Base-by-base conservation (phyloP, 2,888 invertebrate species). In the Epicampocera succincta region DNA sequence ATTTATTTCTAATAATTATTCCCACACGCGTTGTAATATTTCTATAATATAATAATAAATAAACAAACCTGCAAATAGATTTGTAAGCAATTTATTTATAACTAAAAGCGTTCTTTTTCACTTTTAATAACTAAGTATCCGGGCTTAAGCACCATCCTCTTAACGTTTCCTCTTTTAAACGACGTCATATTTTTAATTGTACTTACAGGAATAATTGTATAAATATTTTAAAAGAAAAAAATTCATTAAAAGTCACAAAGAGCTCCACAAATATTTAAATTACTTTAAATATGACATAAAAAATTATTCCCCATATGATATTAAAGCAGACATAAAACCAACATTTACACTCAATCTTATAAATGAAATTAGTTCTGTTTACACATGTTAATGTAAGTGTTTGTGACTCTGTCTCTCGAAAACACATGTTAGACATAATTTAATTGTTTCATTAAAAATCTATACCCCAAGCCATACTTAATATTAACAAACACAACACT, bases 401-500 rank as follows among this genome's bases (percentile, higher is more conserved):
- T 25, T 42, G 42, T 42, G 15, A 25, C 29, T 56, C 15, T 15
- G 15, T 56, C 69, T 48, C 40, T 48, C 40, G 56, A 52, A 68
- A 61, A 71, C 71, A 71, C 58, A 25, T 77, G 71, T 58, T 71
- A 8, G 65, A 65, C 71, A 77, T 65, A 71, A 63, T 71, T 50
- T 77, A 77, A 77, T 77, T 77, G 69, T 71, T 63, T 77, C 63
- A 77, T 71, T 56, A 77, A 46, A 50, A 56, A 71, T 77, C 63
- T 77, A 33, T 71, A 63, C 40, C 69, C 54, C 40, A 69, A 54
- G 48, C 19, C 60, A 56, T 63, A 60, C 21, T 33, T 12, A 42
- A 50, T 60, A n/a, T 50, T 17, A 46, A 38, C n/a, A 46, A 2
- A 44, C 11, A 60, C 48, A 42, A 25, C 38, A 38, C n/a, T 17